Percentiles rank a stretch among this genome's conserved stretches.
phyloP scores from a whole-genome alignment of 1,140 invertebrate genomes.

The Pachypeltis micranthus region DNA sequence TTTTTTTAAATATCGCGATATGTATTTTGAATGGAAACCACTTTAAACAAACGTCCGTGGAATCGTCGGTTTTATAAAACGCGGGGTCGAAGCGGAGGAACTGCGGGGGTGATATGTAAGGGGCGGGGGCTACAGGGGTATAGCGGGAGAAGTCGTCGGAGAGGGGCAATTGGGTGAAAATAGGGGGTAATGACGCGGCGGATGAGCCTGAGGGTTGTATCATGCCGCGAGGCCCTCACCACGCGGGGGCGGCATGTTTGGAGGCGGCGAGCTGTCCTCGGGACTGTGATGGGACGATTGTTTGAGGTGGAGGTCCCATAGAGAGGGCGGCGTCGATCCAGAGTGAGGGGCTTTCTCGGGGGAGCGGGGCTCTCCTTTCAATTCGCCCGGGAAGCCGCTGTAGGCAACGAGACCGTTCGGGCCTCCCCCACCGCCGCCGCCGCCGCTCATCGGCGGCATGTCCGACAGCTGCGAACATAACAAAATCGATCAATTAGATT shows the following conservation, averaged over 20 bases:
- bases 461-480: conserved; percentile 17
- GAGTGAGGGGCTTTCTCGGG: conserved; percentile 22
- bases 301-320: conserved; percentile 31
- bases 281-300: conserved; percentile 33
- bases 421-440: conserved; percentile 15
- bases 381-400: conserved; percentile 18
- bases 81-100: background rate
- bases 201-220: conserved; percentile 19
- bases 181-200: background rate
- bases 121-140: background rate
- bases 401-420: conserved; percentile 20
- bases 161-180: background rate
- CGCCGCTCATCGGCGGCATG: conserved; percentile 18
- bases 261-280: conserved; percentile 33
- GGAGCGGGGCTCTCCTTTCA: conserved; percentile 21
- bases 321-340: conserved; percentile 22
- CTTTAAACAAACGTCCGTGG: too few relatives aligned
- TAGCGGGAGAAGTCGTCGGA: background rate
- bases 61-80: too few relatives aligned
- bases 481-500: too few relatives aligned
- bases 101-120: conserved; percentile 12
- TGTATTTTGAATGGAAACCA: background rate
- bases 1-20: background rate
- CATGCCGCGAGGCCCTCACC: conserved; percentile 42
- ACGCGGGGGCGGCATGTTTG: conserved; percentile 33